Conservation (phyloP, 1,140 invertebrate species). For the Leptinotarsa undecemlineata region DNA sequence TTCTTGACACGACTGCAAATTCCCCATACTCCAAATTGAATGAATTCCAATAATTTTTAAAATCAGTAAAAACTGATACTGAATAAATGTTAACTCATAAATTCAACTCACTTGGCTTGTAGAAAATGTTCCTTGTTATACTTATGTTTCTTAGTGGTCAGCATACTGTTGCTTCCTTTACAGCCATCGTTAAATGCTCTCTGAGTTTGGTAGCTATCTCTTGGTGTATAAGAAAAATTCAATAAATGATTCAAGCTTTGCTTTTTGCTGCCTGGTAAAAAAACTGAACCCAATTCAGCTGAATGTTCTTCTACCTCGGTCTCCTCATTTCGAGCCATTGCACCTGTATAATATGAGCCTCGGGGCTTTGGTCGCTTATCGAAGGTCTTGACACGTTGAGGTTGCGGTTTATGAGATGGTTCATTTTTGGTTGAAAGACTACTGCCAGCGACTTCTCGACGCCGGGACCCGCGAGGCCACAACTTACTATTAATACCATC, state of each 20-base stretch:
- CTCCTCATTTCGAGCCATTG: slow-evolving; percentile 69
- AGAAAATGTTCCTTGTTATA: slow-evolving; percentile 93
- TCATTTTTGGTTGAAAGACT: slow-evolving; percentile 63
- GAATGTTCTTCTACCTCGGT: slow-evolving; percentile 65
- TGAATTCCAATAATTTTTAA: no score
- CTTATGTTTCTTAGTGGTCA: slow-evolving; percentile 63
- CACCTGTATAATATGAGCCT: slow-evolving; percentile 60
- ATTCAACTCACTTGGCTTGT: slow-evolving; percentile 82
- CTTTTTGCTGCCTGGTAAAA: slow-evolving; percentile 84
- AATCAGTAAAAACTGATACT: no score
- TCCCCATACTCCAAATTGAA: no score
- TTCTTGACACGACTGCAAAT: no score
- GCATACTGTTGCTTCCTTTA: slow-evolving; percentile 47
- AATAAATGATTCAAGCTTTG: slow-evolving; percentile 90
- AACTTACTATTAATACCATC: slow-evolving; percentile 64
- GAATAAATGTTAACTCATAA: background rate
- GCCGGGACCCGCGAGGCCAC: slow-evolving; percentile 66
- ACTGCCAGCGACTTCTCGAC: slow-evolving; percentile 64
- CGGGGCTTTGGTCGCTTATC: slow-evolving; percentile 78
- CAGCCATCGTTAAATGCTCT: slow-evolving; percentile 29
- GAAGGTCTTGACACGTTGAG: slow-evolving; percentile 65
- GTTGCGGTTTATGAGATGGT: slow-evolving; percentile 62
- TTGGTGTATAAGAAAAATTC: slow-evolving; percentile 79
- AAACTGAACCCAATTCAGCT: slow-evolving; percentile 80
- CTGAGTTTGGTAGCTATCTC: slow-evolving; percentile 55